These are phyloP conservation scores for Drosophila hamatofila DNA, from an alignment of 2,888 invertebrate genomes.

Conservation along the genomic window DNA sequence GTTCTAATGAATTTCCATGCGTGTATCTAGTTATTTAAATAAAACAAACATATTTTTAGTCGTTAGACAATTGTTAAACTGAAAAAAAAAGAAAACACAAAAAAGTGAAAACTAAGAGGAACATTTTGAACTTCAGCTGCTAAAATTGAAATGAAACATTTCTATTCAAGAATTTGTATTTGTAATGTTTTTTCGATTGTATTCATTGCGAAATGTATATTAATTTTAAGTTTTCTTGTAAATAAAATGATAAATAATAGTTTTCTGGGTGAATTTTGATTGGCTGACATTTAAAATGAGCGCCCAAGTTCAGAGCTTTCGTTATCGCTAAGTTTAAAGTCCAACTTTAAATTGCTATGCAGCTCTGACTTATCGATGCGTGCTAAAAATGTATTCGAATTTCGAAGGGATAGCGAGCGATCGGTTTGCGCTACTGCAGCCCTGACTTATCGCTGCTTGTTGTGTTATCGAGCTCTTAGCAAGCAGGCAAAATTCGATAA, in stretches of 20 bases:
- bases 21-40: constrained; percentile 84
- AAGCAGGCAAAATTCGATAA: neutral
- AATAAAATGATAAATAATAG: constrained; percentile 69
- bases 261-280: neutral
- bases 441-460: constrained; percentile 10
- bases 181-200: constrained; percentile 52
- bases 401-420: neutral
- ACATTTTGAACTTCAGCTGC: constrained; percentile 38
- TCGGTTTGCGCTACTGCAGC: neutral
- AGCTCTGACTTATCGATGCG: neutral
- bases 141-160: constrained; percentile 39
- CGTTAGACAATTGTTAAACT: constrained; percentile 83
- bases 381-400: neutral
- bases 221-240: constrained; percentile 73
- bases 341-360: neutral
- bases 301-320: neutral
- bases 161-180: constrained; percentile 52
- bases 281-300: constrained; percentile 2
- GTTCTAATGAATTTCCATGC: constrained; percentile 79
- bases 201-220: constrained; percentile 60
- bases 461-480: neutral
- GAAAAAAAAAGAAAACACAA: constrained; percentile 39
- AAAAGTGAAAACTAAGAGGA: constrained; percentile 10
- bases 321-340: constrained; percentile 15
- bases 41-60: constrained; percentile 79